Evolutionary conservation across 2,888 invertebrate species (phyloP), one percentile per base, ranked within the genome.

Genomic region (Bombyx huttoni): DNA sequence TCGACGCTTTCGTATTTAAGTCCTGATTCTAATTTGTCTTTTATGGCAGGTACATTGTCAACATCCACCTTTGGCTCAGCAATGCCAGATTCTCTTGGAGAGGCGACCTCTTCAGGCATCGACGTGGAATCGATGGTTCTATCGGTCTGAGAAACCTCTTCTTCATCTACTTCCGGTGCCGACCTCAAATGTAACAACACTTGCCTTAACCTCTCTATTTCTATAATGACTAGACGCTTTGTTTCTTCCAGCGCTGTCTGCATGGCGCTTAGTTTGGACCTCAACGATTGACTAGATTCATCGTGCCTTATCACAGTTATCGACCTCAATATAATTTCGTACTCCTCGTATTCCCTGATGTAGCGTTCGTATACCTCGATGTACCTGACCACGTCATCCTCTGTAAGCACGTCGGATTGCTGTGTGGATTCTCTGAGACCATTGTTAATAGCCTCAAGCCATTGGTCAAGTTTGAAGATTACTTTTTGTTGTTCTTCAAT

Each of bases 41-140:
- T 48, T 12, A 51, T 53, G 49, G 59, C 53, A 34, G 54, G 52
- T 48, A 51, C 34, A 58, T 62, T 61, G 52, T 63, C n/a, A n/a
- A n/a, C 59, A 8, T 56, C 52, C 13, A 55, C 45, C 52, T 54
- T 53, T 13, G 63, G 53, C 45, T 61, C 63, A 3, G 65, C 58
- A 35, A 67, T 58, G 54, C 72, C 68, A 24, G 56, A 60, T 57
- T 76, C 74, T 63, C 75, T 75, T 10, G 82, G 80, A 34, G 79
- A 75, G 14, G 89, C 87, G 64, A 92, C 90, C 76, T 93, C 93
- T 72, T 93, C 92, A 1, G 93, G 93, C 91, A 93, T 92, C 52
- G 93, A 92, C 49, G 90, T 90, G 0, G 93, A 93, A 74, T 92
- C 92, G 49, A 93, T 89, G 7, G 93, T 93, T 58, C 89, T 83